Base-by-base conservation (phyloP, 1,140 invertebrate genomes). In the Drosophila simulans region DNA sequence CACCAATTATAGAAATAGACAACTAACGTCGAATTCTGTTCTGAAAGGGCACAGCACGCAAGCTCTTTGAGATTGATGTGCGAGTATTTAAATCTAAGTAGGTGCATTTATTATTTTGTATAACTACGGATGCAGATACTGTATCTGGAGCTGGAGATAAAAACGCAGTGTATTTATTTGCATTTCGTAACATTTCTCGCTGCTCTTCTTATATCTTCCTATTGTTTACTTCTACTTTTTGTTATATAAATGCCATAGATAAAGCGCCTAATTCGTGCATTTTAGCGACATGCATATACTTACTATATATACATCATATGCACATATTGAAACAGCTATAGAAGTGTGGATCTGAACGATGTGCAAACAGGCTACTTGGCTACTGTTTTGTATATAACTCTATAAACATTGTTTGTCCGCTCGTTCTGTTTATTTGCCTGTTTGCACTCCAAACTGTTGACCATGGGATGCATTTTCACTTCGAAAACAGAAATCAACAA, bases 181-280 rank as follows among this genome's bases (percentile, higher is more conserved):
- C 46, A 75, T 80, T 57, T 70, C 78, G 58, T 80, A 80, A 80
- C 71, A 70, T 48, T 69, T 59, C 27, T 70, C 22, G 40, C 42
- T 40, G 12, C 13, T 43, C 10, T 27, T 43, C 17, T 48, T 22
- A 40, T 42, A 27, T 20, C 27, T 39, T 57, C 15, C 40, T 34
- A 22, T 7, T 39, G 25, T 63, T 51, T 4, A 66, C 37, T 62
- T 12, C 20, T 25, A 39, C 25, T 31, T 35, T 56, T 22, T 42
- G 72, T 77, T 82, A 82, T 83, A 74, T 75, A 78, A 82, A 74
- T 42, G 48, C 42, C 22, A 60, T 75, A 75, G 78, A 74, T 60
- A 83, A 64, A 58, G 52, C 58, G 69, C 62, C 79, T 81, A 82
- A 77, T 82, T 82, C 58, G 57, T 64, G 59, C 79, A 74, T 82